Evolutionary conservation across 2,113 vertebrate species (phyloP).

Genomic region (Syrmaticus mikado): DNA sequence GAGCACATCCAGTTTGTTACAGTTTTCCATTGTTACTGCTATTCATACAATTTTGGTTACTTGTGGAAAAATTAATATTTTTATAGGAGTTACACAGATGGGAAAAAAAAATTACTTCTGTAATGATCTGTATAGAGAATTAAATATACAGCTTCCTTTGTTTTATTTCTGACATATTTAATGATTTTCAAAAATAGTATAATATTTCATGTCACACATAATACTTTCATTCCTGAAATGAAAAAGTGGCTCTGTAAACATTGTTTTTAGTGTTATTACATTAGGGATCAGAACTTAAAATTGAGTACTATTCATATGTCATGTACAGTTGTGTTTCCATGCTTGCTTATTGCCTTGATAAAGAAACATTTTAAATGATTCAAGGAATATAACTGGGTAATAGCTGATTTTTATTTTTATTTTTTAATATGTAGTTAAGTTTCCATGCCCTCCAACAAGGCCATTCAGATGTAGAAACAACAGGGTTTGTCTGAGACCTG

Average conservation of each 20-base stretch:
- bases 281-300: background rate
- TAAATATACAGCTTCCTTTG: background rate
- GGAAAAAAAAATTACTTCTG: background rate
- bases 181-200: background rate
- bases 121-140: background rate
- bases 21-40: background rate
- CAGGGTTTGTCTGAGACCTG: constrained; percentile 87
- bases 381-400: background rate
- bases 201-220: background rate
- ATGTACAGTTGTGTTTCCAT: background rate
- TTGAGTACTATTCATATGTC: background rate
- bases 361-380: background rate
- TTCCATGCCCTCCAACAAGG: constrained; percentile 91
- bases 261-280: background rate
- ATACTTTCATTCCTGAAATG: background rate
- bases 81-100: background rate
- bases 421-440: constrained; percentile 81
- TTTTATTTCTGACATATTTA: background rate
- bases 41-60: background rate
- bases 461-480: constrained; percentile 91
- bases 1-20: background rate
- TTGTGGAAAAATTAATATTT: background rate
- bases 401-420: background rate
- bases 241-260: background rate
- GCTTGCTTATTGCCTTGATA: background rate